phyloP scores from a whole-genome alignment of 2,888 invertebrate species.

The Apotomis capreana region DNA sequence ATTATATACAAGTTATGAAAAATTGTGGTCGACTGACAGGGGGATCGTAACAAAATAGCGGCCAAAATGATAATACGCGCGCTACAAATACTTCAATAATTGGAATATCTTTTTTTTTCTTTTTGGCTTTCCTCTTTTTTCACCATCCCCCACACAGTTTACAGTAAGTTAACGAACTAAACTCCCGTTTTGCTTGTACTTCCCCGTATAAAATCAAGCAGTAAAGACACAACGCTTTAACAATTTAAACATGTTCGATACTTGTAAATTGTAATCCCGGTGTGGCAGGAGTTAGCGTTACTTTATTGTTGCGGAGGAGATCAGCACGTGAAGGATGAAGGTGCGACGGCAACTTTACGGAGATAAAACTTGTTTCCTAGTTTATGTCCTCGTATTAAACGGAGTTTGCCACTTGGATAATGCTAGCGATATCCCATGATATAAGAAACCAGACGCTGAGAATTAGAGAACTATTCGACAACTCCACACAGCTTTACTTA shows the following conservation, averaged over 20 bases:
- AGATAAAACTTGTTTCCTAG: constrained; percentile 80
- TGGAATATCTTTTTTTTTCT: no score
- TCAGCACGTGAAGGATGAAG: constrained; percentile 79
- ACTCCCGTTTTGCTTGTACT: background rate
- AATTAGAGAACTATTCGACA: constrained; percentile 10
- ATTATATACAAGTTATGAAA: no score
- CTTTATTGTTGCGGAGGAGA: constrained; percentile 72
- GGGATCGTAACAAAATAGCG: no score
- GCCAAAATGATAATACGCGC: no score
- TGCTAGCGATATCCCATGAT: constrained; percentile 39
- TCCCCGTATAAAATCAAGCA: background rate
- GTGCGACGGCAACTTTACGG: constrained; percentile 70
- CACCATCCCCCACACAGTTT: no score
- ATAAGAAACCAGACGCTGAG: constrained; percentile 18
- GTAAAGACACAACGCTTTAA: constrained; percentile 23
- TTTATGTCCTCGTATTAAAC: constrained; percentile 57
- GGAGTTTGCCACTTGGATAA: constrained; percentile 53
- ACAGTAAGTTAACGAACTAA: no score
- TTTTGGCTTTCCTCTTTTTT: no score
- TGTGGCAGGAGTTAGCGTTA: constrained; percentile 53
- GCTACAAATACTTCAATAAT: no score
- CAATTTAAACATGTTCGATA: constrained; percentile 44
- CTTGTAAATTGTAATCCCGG: constrained; percentile 59
- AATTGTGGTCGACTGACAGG: no score
- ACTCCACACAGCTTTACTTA: background rate